phyloP scores from a whole-genome alignment of 2,888 invertebrate genomes.

The Heteropelma amictum region DNA sequence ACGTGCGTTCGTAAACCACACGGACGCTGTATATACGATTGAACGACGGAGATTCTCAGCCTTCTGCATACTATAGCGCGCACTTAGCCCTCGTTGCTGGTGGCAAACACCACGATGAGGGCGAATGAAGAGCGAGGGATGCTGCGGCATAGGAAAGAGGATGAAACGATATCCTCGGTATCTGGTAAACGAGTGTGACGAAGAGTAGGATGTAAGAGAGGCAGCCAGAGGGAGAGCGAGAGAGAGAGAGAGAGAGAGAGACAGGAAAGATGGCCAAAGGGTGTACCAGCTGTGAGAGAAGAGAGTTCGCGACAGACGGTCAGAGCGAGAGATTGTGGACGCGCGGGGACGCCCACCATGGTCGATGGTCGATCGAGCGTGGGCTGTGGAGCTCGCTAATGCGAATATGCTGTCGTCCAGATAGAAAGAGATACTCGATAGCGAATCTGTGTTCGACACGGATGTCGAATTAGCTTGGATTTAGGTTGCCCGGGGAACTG shows the following conservation, averaged over 20 bases:
- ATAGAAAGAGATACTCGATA: conserved; percentile 78
- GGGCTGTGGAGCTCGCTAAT: conserved; percentile 77
- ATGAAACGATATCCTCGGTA: conserved; percentile 38
- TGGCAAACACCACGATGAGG: conserved; percentile 36
- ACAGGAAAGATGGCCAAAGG: conserved; percentile 52
- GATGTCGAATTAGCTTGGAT: conserved; percentile 78
- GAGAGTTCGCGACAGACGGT: conserved; percentile 34
- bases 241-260: conserved; percentile 28
- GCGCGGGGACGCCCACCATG: conserved; percentile 64
- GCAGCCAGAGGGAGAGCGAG: conserved; percentile 33
- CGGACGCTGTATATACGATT: too few species aligned
- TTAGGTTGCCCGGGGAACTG: conserved; percentile 77
- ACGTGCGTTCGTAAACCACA: conserved; percentile 9
- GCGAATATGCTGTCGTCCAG: conserved; percentile 78
- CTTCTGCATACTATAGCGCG: conserved; percentile 66
- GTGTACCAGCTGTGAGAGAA: conserved; percentile 52
- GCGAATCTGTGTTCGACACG: conserved; percentile 78
- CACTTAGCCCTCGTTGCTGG: conserved; percentile 65
- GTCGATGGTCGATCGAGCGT: conserved; percentile 77
- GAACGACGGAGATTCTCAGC: conserved; percentile 58
- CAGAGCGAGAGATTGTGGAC: conserved; percentile 60
- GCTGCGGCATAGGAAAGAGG: conserved; percentile 34
- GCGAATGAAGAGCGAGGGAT: conserved; percentile 51
- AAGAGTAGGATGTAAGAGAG: conserved; percentile 42
- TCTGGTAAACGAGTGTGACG: conserved; percentile 1